Conservation (phyloP, 2,797 vertebrate species). For the Sciurus carolinensis region DNA sequence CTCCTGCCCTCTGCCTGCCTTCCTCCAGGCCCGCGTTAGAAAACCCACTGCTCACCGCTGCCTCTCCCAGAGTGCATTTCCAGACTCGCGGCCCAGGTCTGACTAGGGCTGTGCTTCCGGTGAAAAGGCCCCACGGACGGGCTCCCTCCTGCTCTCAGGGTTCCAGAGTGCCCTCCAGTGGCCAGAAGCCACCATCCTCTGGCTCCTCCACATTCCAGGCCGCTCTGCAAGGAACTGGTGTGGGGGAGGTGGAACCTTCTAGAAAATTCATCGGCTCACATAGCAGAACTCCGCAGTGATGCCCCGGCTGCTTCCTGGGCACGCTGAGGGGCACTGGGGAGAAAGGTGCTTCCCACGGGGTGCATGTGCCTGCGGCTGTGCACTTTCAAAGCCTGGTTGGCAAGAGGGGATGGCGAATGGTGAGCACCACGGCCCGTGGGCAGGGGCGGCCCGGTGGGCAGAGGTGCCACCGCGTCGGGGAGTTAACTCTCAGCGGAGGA, state of each 20-base stretch:
- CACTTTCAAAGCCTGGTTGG: not conserved
- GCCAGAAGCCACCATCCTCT: not conserved
- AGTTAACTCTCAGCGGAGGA: not conserved
- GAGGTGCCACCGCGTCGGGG: too few species aligned
- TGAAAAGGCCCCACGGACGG: not conserved
- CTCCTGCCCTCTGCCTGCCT: constrained; percentile 33
- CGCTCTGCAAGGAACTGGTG: not conserved
- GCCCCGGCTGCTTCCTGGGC: not conserved
- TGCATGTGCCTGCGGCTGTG: rapidly evolving
- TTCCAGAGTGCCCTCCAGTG: constrained; percentile 82
- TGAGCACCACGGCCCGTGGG: too few species aligned
- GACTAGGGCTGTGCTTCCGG: not conserved
- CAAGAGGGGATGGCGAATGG: not conserved
- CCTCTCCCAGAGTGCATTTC: constrained; percentile 37
- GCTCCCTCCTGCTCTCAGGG: constrained; percentile 27
- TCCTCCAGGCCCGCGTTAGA: constrained; percentile 63
- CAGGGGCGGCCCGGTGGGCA: too few species aligned
- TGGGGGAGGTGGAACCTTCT: not conserved
- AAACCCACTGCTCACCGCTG: constrained; percentile 65
- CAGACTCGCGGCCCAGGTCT: constrained; percentile 66
- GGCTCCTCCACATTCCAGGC: constrained; percentile 1
- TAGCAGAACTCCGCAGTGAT: not conserved
- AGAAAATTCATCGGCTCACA: not conserved
- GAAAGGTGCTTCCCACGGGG: not conserved
- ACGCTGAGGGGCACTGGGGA: not conserved